phyloP scores from a whole-genome alignment of 2,113 vertebrate species.

The Bujurquina vittata region DNA sequence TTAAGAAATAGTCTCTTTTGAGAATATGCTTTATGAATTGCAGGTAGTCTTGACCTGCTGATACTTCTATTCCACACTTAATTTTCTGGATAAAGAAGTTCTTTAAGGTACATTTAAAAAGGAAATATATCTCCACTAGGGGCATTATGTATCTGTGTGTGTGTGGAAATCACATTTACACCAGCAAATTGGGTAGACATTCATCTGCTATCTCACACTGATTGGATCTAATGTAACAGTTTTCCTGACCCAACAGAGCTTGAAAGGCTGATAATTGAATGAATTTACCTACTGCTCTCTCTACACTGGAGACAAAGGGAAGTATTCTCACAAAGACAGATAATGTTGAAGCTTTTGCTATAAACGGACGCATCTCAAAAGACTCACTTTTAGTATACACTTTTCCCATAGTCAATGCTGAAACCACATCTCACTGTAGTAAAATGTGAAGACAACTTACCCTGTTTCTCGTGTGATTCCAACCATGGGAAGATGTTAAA shows the following conservation, averaged over 20 bases:
- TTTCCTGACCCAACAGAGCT: slow-evolving; percentile 48
- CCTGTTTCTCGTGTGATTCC: not conserved
- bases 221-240: slow-evolving; percentile 48
- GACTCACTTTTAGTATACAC: not conserved
- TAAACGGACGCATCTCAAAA: not conserved
- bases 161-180: slow-evolving; percentile 60
- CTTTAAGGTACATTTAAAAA: slow-evolving; percentile 29
- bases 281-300: slow-evolving; percentile 18
- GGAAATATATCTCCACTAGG: slow-evolving; percentile 31
- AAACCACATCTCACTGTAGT: slow-evolving; percentile 5
- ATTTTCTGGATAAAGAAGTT: slow-evolving; percentile 38
- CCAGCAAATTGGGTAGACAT: slow-evolving; percentile 54
- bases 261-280: slow-evolving; percentile 59
- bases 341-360: not conserved
- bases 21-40: not conserved
- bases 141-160: slow-evolving; percentile 20
- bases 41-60: slow-evolving; percentile 7
- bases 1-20: not conserved
- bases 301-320: slow-evolving; percentile 15
- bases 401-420: not conserved
- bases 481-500: slow-evolving; percentile 26
- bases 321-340: not conserved
- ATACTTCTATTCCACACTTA: slow-evolving; percentile 22
- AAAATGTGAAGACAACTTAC: slow-evolving; percentile 8
- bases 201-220: slow-evolving; percentile 42